Conservation (phyloP, 2,888 invertebrate species). For the Biston betularia region DNA sequence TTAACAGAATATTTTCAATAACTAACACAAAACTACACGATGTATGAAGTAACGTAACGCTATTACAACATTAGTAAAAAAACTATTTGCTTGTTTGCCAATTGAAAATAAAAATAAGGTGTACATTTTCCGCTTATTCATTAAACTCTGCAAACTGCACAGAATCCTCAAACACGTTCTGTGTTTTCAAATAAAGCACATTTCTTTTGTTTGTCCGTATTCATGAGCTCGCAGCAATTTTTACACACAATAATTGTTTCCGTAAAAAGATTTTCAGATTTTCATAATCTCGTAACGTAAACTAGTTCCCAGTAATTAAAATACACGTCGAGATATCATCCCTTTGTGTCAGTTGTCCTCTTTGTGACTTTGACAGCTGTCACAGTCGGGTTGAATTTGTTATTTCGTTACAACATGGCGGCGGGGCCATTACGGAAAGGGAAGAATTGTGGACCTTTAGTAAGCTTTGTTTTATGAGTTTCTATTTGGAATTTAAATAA, state of each 20-base stretch:
- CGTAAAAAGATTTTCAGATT: not conserved
- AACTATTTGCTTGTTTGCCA: too few relatives aligned
- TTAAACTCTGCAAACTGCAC: too few relatives aligned
- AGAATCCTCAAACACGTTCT: too few relatives aligned
- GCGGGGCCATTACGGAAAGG: not conserved
- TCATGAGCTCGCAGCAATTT: too few relatives aligned
- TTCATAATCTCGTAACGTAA: constrained; percentile 3
- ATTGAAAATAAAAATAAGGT: too few relatives aligned
- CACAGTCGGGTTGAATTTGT: constrained; percentile 11
- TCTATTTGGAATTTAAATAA: not conserved
- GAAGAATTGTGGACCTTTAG: not conserved
- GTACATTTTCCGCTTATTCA: too few relatives aligned
- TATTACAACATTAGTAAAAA: too few relatives aligned
- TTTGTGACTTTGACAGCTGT: constrained; percentile 24
- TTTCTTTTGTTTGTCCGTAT: too few relatives aligned
- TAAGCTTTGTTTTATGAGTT: not conserved
- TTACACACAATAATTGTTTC: not conserved
- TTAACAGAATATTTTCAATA: too few relatives aligned
- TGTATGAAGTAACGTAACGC: too few relatives aligned
- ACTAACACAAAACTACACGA: too few relatives aligned
- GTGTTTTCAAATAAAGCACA: too few relatives aligned
- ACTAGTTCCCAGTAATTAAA: constrained; percentile 25
- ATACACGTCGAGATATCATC: constrained; percentile 20
- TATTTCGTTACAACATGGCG: constrained; percentile 1
- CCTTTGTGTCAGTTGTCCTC: constrained; percentile 23